Evolutionary conservation across 2,888 invertebrate species (phyloP).

Genomic region (Tenodera sinensis): DNA sequence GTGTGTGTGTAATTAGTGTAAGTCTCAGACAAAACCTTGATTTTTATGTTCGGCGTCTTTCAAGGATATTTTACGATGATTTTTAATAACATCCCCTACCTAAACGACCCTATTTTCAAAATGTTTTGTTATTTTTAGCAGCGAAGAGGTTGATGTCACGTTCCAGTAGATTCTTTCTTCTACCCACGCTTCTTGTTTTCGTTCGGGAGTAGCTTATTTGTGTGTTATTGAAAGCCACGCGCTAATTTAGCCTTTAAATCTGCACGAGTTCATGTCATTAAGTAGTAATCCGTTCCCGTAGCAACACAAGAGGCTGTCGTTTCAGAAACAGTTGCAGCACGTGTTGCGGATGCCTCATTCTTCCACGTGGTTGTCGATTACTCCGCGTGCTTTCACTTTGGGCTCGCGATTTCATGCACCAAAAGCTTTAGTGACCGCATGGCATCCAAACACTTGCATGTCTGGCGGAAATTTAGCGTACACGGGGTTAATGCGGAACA

Average conservation of each 20-base stretch:
- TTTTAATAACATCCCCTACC: no score
- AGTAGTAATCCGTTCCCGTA: neutral
- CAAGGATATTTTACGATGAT: no score
- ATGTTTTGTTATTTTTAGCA: no score
- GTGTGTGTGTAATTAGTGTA: no score
- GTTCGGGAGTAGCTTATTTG: neutral
- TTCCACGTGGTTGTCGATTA: neutral
- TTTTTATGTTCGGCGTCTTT: no score
- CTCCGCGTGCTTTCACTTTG: neutral
- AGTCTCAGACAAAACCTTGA: no score
- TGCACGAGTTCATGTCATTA: neutral
- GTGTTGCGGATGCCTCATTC: neutral
- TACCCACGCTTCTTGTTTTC: no score
- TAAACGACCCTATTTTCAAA: no score
- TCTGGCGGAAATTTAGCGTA: neutral
- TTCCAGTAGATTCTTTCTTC: no score
- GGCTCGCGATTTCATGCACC: neutral
- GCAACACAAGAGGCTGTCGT: neutral
- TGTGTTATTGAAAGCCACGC: neutral
- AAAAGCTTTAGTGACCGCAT: neutral
- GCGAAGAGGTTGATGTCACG: no score
- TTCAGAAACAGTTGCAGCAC: neutral
- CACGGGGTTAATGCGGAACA: neutral
- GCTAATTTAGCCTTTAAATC: no score
- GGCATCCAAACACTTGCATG: neutral